Percentiles rank a stretch among this genome's conserved stretches.
These are phyloP conservation scores for Alloplasta piceator DNA, from an alignment of 2,888 invertebrate species.

Conservation along the genomic window DNA sequence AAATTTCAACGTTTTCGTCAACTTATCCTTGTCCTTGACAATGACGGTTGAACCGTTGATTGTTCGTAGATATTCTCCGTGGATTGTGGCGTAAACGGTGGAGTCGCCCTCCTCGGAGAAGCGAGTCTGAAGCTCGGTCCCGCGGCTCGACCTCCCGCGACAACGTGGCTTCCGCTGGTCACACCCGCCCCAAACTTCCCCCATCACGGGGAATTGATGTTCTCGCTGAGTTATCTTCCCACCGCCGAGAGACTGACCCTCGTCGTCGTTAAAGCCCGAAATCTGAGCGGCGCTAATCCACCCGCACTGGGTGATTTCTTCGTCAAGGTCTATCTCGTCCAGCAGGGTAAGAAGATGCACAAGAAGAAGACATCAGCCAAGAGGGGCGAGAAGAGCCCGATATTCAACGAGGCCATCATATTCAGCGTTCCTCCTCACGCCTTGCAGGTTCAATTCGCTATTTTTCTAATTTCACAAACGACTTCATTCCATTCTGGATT, in stretches of 20 bases:
- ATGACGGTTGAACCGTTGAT: too few relatives aligned
- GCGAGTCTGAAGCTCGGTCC: slow-evolving; percentile 77
- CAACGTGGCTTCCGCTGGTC: slow-evolving; percentile 91
- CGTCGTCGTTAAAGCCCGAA: slow-evolving; percentile 90
- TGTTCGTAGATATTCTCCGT: slow-evolving; percentile 76
- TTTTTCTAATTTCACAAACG: neutral
- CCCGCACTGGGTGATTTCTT: slow-evolving; percentile 88
- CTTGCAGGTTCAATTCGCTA: slow-evolving; percentile 84
- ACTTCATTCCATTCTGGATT: slow-evolving; percentile 8
- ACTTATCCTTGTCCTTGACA: too few relatives aligned
- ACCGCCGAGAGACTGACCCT: slow-evolving; percentile 92
- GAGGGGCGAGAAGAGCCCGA: slow-evolving; percentile 89
- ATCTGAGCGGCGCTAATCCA: slow-evolving; percentile 86
- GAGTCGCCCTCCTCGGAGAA: slow-evolving; percentile 77
- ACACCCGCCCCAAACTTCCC: slow-evolving; percentile 85
- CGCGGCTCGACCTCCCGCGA: slow-evolving; percentile 86
- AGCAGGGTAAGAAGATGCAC: slow-evolving; percentile 91
- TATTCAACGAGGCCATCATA: slow-evolving; percentile 94
- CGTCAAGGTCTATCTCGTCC: slow-evolving; percentile 92
- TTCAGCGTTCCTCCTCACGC: slow-evolving; percentile 91
- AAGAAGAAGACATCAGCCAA: slow-evolving; percentile 92
- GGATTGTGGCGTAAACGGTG: slow-evolving; percentile 73
- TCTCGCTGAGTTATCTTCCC: slow-evolving; percentile 92
- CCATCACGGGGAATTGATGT: slow-evolving; percentile 91
- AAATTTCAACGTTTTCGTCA: too few relatives aligned